Conservation (phyloP, 2,797 vertebrate genomes). For the Gambelia wislizenii region DNA sequence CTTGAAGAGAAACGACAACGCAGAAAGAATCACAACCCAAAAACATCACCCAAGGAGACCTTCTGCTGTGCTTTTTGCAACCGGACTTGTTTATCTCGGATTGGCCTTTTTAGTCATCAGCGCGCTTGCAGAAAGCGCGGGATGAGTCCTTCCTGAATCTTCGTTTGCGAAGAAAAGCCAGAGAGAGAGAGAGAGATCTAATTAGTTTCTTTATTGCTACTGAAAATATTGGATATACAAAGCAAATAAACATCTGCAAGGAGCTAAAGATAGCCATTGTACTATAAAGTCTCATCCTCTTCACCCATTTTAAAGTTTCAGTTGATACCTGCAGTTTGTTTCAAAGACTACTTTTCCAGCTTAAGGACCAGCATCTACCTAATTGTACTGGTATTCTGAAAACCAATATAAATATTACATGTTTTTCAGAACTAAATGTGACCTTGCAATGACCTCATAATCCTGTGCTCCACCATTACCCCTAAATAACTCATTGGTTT, state of each 20-base stretch:
- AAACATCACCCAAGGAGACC: no score
- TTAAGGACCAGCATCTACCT: neutral
- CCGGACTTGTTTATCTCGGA: no score
- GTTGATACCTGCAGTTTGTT: conserved; percentile 1
- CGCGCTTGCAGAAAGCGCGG: no score
- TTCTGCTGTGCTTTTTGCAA: no score
- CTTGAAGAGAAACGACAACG: no score
- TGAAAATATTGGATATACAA: conserved; percentile 21
- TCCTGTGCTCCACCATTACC: conserved; percentile 28
- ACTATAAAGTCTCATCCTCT: conserved; percentile 1
- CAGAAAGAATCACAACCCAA: no score
- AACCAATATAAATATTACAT: conserved; percentile 11
- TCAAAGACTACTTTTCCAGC: conserved; percentile 7
- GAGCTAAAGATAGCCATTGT: conserved; percentile 7
- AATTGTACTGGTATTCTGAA: conserved; percentile 17
- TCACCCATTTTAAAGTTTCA: neutral
- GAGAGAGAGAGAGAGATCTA: no score
- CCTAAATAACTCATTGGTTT: conserved; percentile 8
- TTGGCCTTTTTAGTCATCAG: no score
- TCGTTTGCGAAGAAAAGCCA: no score
- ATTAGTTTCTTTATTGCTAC: neutral
- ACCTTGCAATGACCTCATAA: conserved; percentile 24
- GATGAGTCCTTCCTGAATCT: no score
- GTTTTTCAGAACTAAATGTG: conserved; percentile 11
- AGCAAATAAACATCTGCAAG: neutral